A percentile compares a stretch with the other conserved stretches of the same genome.
Evolutionary conservation across 2,888 invertebrate genomes (phyloP).

Genomic region (Sisyra terminalis): DNA sequence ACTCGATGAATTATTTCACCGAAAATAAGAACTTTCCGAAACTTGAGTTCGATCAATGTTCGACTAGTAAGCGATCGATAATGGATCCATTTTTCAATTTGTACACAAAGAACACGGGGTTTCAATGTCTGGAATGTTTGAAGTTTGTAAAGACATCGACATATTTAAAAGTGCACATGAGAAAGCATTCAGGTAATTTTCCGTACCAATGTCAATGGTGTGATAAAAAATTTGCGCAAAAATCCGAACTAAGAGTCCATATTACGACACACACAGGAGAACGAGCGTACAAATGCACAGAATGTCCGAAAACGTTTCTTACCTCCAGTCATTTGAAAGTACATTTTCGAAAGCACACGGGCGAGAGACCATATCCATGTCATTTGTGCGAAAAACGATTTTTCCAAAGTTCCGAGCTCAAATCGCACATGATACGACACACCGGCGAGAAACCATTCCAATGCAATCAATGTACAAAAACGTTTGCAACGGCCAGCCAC

Average conservation of each 20-base stretch:
- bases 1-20: too few relatives aligned
- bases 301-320: slow-evolving; percentile 4
- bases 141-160: neutral
- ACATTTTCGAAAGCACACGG: neutral
- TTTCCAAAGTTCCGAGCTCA: neutral
- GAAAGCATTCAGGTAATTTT: slow-evolving; percentile 1
- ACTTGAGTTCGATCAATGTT: too few relatives aligned
- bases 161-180: slow-evolving; percentile 2
- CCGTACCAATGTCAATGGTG: slow-evolving; percentile 1
- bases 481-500: slow-evolving; percentile 1
- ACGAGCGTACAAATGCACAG: slow-evolving; percentile 1
- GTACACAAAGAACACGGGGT: neutral
- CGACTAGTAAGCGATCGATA: too few relatives aligned
- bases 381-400: slow-evolving; percentile 2
- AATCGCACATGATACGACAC: slow-evolving; percentile 1
- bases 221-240: neutral
- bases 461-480: slow-evolving; percentile 1
- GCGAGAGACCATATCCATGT: slow-evolving; percentile 1
- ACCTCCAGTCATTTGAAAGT: neutral
- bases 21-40: too few relatives aligned
- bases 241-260: slow-evolving; percentile 1
- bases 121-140: neutral
- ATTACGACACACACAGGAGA: neutral
- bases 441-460: slow-evolving; percentile 1
- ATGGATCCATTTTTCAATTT: too few relatives aligned